These are phyloP conservation scores for Vanessa atalanta DNA, from an alignment of 1,140 invertebrate genomes.

Conservation along the genomic window DNA sequence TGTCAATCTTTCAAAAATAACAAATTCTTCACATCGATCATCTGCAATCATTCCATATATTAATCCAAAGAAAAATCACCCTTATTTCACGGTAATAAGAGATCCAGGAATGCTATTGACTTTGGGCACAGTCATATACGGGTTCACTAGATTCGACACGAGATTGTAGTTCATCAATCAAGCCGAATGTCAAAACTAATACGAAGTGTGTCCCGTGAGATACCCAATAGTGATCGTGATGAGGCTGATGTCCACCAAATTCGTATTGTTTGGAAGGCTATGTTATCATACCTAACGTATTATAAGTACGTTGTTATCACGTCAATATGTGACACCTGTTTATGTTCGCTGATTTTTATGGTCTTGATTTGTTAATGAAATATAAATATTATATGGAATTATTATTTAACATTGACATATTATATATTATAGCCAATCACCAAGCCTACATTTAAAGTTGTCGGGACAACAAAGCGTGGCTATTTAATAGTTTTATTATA, in stretches of 20 bases:
- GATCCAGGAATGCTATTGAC: slow-evolving; percentile 21
- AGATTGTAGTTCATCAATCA: slow-evolving; percentile 78
- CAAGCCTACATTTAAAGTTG: too few relatives aligned
- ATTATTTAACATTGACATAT: too few relatives aligned
- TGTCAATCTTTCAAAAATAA: slow-evolving; percentile 52
- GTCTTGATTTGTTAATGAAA: too few relatives aligned
- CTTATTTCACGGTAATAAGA: slow-evolving; percentile 38
- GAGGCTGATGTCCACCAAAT: slow-evolving; percentile 6
- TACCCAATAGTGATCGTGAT: slow-evolving; percentile 57
- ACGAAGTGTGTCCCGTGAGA: slow-evolving; percentile 73
- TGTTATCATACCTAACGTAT: neutral
- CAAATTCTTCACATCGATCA: slow-evolving; percentile 64
- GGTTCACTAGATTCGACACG: slow-evolving; percentile 68
- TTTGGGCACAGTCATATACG: slow-evolving; percentile 54
- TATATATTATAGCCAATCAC: too few relatives aligned
- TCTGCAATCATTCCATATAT: slow-evolving; percentile 29
- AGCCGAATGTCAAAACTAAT: slow-evolving; percentile 80
- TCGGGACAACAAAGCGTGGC: too few relatives aligned
- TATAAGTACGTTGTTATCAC: neutral
- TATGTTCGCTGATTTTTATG: too few relatives aligned
- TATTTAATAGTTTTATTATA: too few relatives aligned
- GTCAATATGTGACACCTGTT: neutral
- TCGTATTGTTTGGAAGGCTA: neutral
- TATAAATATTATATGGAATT: too few relatives aligned
- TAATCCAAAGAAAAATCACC: slow-evolving; percentile 35